phyloP scores from a whole-genome alignment of 2,888 invertebrate genomes.

The Cryptops parisi region DNA sequence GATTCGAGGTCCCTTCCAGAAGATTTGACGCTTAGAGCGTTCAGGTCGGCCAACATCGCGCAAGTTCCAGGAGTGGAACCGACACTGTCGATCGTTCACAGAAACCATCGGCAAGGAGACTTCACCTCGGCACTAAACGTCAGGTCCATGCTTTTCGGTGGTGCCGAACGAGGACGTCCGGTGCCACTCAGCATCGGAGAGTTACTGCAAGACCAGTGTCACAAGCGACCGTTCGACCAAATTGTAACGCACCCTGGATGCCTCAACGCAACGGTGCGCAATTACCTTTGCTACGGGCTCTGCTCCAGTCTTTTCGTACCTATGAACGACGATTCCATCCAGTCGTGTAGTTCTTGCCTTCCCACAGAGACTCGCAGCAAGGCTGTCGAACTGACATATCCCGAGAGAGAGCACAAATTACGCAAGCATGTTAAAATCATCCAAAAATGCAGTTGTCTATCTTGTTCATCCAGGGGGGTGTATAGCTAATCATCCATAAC shows the following conservation, averaged over 20 bases:
- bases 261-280: background rate
- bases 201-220: background rate
- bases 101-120: too few species aligned
- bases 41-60: too few species aligned
- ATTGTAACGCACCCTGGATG: background rate
- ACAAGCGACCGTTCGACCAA: background rate
- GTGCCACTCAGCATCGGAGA: background rate
- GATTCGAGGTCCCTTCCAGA: too few species aligned
- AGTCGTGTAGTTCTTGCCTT: background rate
- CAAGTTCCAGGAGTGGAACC: too few species aligned
- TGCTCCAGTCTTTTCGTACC: constrained; percentile 12
- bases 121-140: background rate
- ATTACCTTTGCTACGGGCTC: constrained; percentile 10
- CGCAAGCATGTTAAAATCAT: background rate
- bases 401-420: background rate
- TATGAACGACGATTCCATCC: background rate
- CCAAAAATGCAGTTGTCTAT: background rate
- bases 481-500: background rate
- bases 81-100: too few species aligned
- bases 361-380: background rate
- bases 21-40: too few species aligned
- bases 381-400: background rate
- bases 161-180: background rate
- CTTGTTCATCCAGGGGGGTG: background rate
- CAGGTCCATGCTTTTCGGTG: background rate